Evolutionary conservation across 1,140 invertebrate genomes (phyloP), one percentile per base, ranked within the genome.

Genomic region (Stegodyphus mimosarum): DNA sequence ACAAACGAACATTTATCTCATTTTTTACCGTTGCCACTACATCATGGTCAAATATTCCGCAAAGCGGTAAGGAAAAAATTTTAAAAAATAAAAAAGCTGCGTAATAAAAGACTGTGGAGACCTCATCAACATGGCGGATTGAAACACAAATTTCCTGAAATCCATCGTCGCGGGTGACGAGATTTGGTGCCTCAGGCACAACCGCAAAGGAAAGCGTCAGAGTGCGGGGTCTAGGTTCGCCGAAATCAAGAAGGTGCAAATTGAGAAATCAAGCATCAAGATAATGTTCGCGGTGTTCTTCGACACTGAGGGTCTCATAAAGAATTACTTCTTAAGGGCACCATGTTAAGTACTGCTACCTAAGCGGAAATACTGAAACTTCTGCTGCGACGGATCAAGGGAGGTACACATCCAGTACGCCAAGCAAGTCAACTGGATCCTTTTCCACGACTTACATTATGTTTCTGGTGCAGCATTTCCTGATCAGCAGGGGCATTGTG

Each of bases 381-480:
- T 71, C 84, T 87, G 17, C 69, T 17, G 66, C 10, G 6, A 75
- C 75, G 33, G 33, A 33, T 33, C 77, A 88, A 50, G 70, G 75
- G 52, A 71, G 55, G 15, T 60, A 60, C 9, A 15, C 15, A 1
- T 87, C 18, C 17, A 53, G 66, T 60, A 77, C 60, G 86, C 88
- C 13, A 79, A n/a, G 73, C 88, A 83, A 66, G 78, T 70, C 15
- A 5, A 83, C 66, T 81, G 79, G 79, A 52, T 33, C 13, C 83
- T 89, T n/a, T 88, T 89, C 50, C 89, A 90, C 78, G 89, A 90
- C 13, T 60, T 11, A 75, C 15, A 33, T 66, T 51, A n/a, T 66
- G 3, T 69, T 48, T 6, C 66, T 69, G 6, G 17, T 17, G 66
- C 66, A 69, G 66, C 66, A 69, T 2, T 69, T 69, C 66, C 66